Evolutionary conservation across 1,140 invertebrate genomes (phyloP), one percentile per base, ranked within the genome.

Genomic region (Leptinotarsa lineolata): DNA sequence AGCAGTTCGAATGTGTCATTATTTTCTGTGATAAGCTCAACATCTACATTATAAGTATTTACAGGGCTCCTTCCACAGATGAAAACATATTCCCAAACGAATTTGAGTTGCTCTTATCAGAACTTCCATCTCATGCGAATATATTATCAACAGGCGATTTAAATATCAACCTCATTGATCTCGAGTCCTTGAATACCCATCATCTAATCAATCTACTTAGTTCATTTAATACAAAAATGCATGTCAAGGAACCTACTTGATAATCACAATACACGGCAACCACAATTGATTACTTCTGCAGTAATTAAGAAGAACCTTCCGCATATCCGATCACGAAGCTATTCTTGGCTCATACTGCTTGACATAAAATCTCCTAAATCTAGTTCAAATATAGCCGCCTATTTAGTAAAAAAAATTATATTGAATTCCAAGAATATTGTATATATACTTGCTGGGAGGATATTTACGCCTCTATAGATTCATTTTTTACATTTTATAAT

Each of bases 61-160:
- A 18, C 20, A 21, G 59, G 45, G 45, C 45, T 46, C n/a, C 59
- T 4, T 21, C 5, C 45, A 46, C 20, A 60, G 16, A 60, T 60
- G 59, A 6, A 60, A 60, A 60, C 21, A 18, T 30, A 21, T 66
- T n/a, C n/a, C n/a, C n/a, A 61, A 61, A 18, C n/a, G n/a, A 21
- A 21, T 8, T 21, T 61, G 16, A 18, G 59, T 61, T 21, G n/a
- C 59, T n/a, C 21, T 61, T n/a, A 21, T 66, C 21, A 11, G 4
- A 60, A n/a, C 59, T 60, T 18, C 59, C 59, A 60, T n/a, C 4
- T 22, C 13, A 58, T 18, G 16, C 16, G 39, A 60, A 60, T n/a
- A 60, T 60, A 18, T 18, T 60, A 60, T 5, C n/a, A n/a, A 60
- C 59, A 60, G 59, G 59, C 21, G 59, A 60, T 60, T 21, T 60